A percentile compares a stretch with the other conserved stretches of the same genome.
These are phyloP conservation scores for Drosophila paranaensis DNA, from an alignment of 2,888 invertebrate species.

Conservation along the genomic window DNA sequence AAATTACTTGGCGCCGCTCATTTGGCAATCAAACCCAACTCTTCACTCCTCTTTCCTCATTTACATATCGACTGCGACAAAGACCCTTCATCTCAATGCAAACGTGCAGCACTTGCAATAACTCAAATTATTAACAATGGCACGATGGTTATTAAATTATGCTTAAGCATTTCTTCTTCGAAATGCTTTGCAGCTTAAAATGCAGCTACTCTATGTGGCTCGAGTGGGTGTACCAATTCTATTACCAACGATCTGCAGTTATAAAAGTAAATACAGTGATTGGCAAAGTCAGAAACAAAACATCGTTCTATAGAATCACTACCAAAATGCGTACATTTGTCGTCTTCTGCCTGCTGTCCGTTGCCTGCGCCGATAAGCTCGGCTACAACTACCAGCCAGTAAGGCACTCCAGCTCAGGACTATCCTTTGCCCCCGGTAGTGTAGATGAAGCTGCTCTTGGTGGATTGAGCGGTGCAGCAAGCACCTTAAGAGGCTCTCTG, in stretches of 20 bases:
- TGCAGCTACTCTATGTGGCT: background rate
- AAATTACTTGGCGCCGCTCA: constrained; percentile 78
- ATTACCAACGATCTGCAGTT: constrained; percentile 45
- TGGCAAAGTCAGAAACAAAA: constrained; percentile 51
- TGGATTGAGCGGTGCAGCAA: too few relatives aligned
- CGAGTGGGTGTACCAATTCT: background rate
- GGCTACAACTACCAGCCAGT: constrained; percentile 70
- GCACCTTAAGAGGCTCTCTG: too few relatives aligned
- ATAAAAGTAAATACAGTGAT: constrained; percentile 50
- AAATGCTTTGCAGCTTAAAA: background rate
- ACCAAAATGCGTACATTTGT: constrained; percentile 68
- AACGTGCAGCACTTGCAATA: constrained; percentile 16
- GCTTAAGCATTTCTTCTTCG: background rate
- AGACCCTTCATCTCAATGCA: constrained; percentile 17
- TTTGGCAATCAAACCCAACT: constrained; percentile 52
- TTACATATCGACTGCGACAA: constrained; percentile 48
- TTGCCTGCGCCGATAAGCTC: constrained; percentile 58
- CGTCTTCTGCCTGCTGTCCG: constrained; percentile 59
- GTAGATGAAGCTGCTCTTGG: too few relatives aligned
- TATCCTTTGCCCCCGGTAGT: constrained; percentile 29
- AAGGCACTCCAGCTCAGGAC: constrained; percentile 55
- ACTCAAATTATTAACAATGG: background rate
- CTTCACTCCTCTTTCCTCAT: constrained; percentile 35
- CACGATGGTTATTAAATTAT: constrained; percentile 48
- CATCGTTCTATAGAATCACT: constrained; percentile 27